Conservation (phyloP, 2,113 vertebrate species). For the Chelonoidis abingdonii region DNA sequence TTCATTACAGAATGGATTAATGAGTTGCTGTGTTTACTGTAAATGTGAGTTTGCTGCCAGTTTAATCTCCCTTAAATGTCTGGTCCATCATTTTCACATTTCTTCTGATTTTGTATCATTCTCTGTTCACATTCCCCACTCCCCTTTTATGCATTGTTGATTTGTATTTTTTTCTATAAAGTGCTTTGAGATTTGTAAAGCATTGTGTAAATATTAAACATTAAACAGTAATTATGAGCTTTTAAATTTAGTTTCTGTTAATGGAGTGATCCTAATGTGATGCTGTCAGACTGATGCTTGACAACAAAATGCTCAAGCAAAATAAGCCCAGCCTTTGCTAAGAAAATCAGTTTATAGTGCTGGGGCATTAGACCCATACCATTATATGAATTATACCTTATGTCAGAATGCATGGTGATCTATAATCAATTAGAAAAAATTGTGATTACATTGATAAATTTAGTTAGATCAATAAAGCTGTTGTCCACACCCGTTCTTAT, state of each 20-base stretch:
- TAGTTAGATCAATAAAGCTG: rapidly evolving
- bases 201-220: conserved; percentile 46
- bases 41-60: not conserved
- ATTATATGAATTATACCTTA: not conserved
- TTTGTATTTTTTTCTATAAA: conserved; percentile 13
- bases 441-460: not conserved
- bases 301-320: conserved; percentile 33
- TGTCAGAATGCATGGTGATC: not conserved
- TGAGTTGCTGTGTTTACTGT: not conserved
- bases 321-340: not conserved
- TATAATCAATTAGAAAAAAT: not conserved
- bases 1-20: not conserved
- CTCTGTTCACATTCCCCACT: not conserved
- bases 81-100: not conserved
- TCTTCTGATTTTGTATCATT: not conserved
- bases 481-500: not conserved
- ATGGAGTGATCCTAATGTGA: not conserved
- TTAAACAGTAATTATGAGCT: conserved; percentile 55
- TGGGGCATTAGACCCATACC: not conserved
- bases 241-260: conserved; percentile 50
- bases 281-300: conserved; percentile 19
- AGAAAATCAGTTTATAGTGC: not conserved
- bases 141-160: not conserved
- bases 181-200: conserved; percentile 45
- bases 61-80: not conserved